Conservation (phyloP, 2,888 invertebrate genomes). For the Zaprionus lineosus region DNA sequence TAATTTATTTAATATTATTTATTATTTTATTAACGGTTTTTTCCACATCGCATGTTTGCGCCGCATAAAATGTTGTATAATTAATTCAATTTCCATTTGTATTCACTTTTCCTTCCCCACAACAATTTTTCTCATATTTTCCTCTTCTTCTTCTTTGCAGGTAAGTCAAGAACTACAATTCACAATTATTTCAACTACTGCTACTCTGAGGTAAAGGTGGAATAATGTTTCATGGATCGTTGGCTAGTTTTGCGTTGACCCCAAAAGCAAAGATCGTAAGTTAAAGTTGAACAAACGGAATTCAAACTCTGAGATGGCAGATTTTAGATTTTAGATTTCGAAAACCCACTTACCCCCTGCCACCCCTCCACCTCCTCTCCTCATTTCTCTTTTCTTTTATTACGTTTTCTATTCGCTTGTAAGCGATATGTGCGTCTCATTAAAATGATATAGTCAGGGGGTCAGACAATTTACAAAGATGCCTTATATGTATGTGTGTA, state of each 20-base stretch:
- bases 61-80: too few species aligned
- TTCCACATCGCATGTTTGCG: too few species aligned
- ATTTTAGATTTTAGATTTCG: conserved; percentile 7
- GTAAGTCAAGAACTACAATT: conserved; percentile 37
- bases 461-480: conserved; percentile 12
- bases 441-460: conserved; percentile 53
- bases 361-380: background rate
- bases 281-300: conserved; percentile 62
- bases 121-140: conserved; percentile 22
- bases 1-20: too few species aligned
- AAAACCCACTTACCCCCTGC: too few species aligned
- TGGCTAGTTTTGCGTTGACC: conserved; percentile 11
- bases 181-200: conserved; percentile 3
- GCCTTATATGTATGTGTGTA: background rate
- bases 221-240: conserved; percentile 48
- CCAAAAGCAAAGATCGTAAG: conserved; percentile 48
- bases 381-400: too few species aligned
- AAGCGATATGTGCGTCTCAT: conserved; percentile 55
- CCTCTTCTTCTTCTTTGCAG: conserved; percentile 20
- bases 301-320: conserved; percentile 18
- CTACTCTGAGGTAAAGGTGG: background rate
- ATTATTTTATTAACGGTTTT: too few species aligned
- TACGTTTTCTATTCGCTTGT: too few species aligned
- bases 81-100: too few species aligned
- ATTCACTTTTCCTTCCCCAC: too few species aligned